Conservation (phyloP, 2,113 vertebrate species). For the Callocephalon fimbriatum region DNA sequence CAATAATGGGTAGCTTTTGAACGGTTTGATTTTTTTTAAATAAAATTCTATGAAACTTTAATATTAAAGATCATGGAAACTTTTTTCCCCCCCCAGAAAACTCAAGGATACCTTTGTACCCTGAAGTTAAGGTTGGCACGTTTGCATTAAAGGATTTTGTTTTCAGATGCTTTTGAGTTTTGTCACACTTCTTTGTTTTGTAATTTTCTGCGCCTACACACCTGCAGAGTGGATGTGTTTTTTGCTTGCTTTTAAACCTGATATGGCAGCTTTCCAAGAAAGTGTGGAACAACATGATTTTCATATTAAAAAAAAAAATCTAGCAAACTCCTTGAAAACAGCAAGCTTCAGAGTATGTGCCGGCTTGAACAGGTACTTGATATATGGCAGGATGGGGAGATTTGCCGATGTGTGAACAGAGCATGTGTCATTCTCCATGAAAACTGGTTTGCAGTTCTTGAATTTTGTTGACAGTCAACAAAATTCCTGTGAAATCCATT, state of each 20-base stretch:
- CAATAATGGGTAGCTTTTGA: neutral
- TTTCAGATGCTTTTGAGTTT: neutral
- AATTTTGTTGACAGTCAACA: neutral
- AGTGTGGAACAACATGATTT: neutral
- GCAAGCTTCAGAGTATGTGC: neutral
- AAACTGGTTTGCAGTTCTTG: neutral
- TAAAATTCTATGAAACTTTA: neutral
- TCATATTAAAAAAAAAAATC: fast-evolving
- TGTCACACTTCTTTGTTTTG: neutral
- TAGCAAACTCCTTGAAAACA: neutral
- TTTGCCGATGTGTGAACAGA: neutral
- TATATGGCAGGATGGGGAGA: too few relatives aligned
- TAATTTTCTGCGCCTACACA: neutral
- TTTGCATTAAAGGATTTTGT: neutral
- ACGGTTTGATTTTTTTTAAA: neutral
- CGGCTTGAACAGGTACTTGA: neutral
- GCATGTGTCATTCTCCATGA: neutral
- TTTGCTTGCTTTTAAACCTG: neutral
- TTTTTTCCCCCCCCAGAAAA: neutral
- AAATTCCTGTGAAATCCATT: neutral
- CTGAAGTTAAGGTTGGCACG: neutral
- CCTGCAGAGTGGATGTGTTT: neutral
- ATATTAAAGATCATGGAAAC: neutral
- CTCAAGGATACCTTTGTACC: neutral
- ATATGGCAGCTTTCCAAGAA: neutral